Base-by-base conservation (phyloP, 2,888 invertebrate genomes). In the Cylloceria caligata region DNA sequence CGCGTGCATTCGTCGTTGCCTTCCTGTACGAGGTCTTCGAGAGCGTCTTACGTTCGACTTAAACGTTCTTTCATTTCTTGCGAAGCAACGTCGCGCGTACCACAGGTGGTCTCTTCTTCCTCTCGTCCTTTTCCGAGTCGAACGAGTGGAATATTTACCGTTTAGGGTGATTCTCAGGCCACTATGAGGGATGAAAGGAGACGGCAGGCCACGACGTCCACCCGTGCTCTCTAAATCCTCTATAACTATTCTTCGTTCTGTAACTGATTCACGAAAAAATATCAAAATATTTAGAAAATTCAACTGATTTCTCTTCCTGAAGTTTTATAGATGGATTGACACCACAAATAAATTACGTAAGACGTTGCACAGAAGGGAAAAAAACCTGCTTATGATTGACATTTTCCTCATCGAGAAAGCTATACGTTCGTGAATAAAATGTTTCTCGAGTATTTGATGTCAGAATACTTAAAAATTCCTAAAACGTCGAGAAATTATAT, bases 101-200 rank as follows among this genome's bases (percentile, higher is more conserved):
- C 77, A 77, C 77, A 81, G 81, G 77, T 81, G 73, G 81, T 77
- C 77, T 73, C 52, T 47, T 76, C 47, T 67, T 73, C 34, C 5
- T 30, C 36, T 42, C 55, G 19, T 39, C 27, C 64, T 81, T 42
- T 60, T 67, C 27, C n/a, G n/a, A 27, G 52, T 52, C 68, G n/a
- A 68, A 67, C 71, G 52, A 64, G 49, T 55, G 80, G 73, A 76
- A 83, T 77, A 80, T 83, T 80, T 76, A 80, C 73, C 73, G 72
- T 77, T 55, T 57, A 27, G 80, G 80, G 77, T 80, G 77, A 80
- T 47, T 24, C n/a, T 1, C 47, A 55, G 68, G 76, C 80, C 79
- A 76, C 65, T 7, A 16, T 16, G 69, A 57, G 80, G 83, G 80
- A 74, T 80, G 83, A 74, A 83, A 80, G 57, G 30, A 64, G 39